These are phyloP conservation scores for Selene dorsalis DNA, from an alignment of 2,797 vertebrate genomes.

Conservation along the genomic window DNA sequence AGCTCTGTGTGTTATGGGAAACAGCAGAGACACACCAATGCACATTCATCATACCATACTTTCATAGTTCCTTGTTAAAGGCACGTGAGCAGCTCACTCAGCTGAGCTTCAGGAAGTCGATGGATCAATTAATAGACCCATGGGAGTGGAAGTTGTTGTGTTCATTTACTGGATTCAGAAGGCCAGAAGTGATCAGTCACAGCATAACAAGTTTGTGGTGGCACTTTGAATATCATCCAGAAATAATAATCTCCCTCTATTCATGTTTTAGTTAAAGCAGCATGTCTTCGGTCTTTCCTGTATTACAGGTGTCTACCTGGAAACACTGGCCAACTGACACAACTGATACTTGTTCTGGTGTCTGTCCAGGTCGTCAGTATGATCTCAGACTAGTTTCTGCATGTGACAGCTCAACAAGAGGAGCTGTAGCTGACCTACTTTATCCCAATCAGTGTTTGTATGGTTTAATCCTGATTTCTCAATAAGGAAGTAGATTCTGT, in stretches of 20 bases:
- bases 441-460: neutral
- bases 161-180: neutral
- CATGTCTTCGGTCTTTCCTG: neutral
- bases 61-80: no score
- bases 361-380: neutral
- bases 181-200: neutral
- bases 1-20: constrained; percentile 12
- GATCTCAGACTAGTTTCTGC: neutral
- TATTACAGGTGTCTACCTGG: neutral
- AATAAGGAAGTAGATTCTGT: neutral
- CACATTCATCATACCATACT: constrained; percentile 15
- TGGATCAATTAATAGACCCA: neutral
- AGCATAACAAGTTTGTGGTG: neutral
- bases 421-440: neutral
- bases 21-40: constrained; percentile 32
- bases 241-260: neutral
- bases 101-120: neutral
- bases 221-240: neutral
- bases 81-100: neutral
- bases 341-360: neutral
- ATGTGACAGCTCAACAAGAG: neutral
- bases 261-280: constrained; percentile 19
- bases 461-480: neutral
- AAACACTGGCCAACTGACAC: constrained; percentile 1
- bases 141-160: neutral